Base-by-base conservation (phyloP, 2,888 invertebrate genomes). In the Drosophila siamana region DNA sequence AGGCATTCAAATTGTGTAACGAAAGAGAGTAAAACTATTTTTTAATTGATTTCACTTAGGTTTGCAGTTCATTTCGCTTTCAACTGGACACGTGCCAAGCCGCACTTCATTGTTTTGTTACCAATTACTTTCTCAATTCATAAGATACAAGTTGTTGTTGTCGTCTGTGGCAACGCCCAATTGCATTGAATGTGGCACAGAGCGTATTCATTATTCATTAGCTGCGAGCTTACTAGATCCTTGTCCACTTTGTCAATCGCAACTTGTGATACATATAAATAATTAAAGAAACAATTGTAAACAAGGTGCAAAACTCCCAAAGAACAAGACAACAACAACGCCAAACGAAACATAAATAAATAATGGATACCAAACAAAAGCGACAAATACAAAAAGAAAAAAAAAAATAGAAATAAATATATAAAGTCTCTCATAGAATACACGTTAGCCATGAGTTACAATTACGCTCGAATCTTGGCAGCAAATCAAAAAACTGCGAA, bases 401-500 rank as follows among this genome's bases (percentile, higher is more conserved):
- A n/a, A n/a, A n/a, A n/a, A n/a, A n/a, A n/a, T n/a, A n/a, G n/a
- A n/a, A n/a, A n/a, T n/a, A n/a, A n/a, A 52, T 22, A 7, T 40
- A 66, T 70, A 70, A 63, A 55, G 64, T 86, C 75, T 86, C 89
- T 86, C 87, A 86, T 86, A 80, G 85, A 84, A 86, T 86, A 85
- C 89, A 71, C n/a, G 86, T 87, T 86, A 77, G 85, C 86, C 86
- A 85, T 89, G 86, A 87, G 86, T 65, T 71, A 80, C 87, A 89
- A 86, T 86, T 87, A 88, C 79, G 79, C 57, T 66, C 65, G 63
- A 83, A 88, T 86, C 77, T 84, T 86, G 74, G 69, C 87, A 88
- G 76, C 82, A 80, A 78, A 86, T 81, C 81, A 84, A 86, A 54
- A 56, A 88, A 81, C 89, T 74, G 85, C 85, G 71, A 88, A 88